phyloP scores from a whole-genome alignment of 2,113 vertebrate genomes.

The Labeo rohita region DNA sequence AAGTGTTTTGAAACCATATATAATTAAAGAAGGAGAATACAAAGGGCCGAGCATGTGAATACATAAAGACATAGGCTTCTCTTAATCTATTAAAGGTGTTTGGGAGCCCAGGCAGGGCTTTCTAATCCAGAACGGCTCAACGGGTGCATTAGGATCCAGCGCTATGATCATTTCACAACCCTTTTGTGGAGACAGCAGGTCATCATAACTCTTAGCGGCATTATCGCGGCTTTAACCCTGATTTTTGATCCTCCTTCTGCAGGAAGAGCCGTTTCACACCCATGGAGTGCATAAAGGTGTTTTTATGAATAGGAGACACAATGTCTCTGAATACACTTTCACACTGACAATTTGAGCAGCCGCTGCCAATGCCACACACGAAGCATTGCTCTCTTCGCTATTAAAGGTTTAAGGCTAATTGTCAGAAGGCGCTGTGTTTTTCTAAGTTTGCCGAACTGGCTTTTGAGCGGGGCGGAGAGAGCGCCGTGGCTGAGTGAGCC shows the following conservation, averaged over 20 bases:
- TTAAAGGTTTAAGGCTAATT: slow-evolving; percentile 66
- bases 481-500: slow-evolving; percentile 23
- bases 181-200: slow-evolving; percentile 41
- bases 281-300: background rate
- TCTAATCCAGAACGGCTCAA: slow-evolving; percentile 30
- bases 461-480: slow-evolving; percentile 6
- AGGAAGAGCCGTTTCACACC: slow-evolving; percentile 43
- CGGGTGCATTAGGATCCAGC: slow-evolving; percentile 16
- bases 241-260: slow-evolving; percentile 37
- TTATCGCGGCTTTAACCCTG: slow-evolving; percentile 43
- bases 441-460: slow-evolving; percentile 31
- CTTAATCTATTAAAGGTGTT: slow-evolving; percentile 48
- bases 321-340: slow-evolving; percentile 30
- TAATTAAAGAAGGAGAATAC: slow-evolving; percentile 39
- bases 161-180: slow-evolving; percentile 38
- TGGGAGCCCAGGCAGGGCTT: slow-evolving; percentile 20
- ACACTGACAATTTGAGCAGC: slow-evolving; percentile 35
- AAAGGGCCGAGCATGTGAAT: slow-evolving; percentile 33
- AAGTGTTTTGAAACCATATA: slow-evolving; percentile 42
- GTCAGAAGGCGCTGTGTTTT: slow-evolving; percentile 57
- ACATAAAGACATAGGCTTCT: slow-evolving; percentile 43
- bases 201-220: slow-evolving; percentile 48
- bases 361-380: slow-evolving; percentile 49
- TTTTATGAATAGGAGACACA: slow-evolving; percentile 22
- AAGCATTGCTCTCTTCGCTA: slow-evolving; percentile 52